phyloP scores from a whole-genome alignment of 2,797 vertebrate genomes.

The Spheniscus humboldti region DNA sequence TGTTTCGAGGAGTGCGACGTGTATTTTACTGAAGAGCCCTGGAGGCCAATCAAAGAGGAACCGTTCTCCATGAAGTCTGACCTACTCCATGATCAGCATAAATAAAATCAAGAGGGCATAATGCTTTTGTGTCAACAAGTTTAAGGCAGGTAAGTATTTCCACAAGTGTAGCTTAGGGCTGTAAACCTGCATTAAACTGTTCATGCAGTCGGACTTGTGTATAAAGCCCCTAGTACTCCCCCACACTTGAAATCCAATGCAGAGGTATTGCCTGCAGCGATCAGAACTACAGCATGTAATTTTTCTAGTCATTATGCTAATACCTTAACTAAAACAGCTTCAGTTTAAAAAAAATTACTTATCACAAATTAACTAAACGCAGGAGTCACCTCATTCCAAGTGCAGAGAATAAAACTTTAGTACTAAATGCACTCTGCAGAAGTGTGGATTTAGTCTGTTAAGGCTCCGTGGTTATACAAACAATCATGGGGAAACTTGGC shows the following conservation, averaged over 20 bases:
- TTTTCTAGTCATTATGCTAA: not conserved
- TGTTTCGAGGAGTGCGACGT: rapidly evolving
- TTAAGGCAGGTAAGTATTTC: not conserved
- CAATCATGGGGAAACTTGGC: not conserved
- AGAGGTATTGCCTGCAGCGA: not conserved
- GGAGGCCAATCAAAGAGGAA: not conserved
- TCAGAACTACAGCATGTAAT: rapidly evolving
- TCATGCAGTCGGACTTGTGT: not conserved
- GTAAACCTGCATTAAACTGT: not conserved
- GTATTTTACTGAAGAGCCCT: rapidly evolving
- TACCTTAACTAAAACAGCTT: not conserved
- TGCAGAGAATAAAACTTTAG: not conserved
- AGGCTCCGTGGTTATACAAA: rapidly evolving
- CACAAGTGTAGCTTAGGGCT: not conserved
- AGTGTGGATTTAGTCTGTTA: not conserved
- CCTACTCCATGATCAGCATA: not conserved
- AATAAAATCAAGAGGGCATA: not conserved
- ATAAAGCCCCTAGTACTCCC: not conserved
- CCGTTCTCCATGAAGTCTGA: not conserved
- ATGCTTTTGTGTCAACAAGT: not conserved
- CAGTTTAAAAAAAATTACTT: not conserved
- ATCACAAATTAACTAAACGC: not conserved
- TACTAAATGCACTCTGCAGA: not conserved
- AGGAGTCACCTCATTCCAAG: not conserved
- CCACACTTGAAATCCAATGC: not conserved